Evolutionary conservation across 1,140 invertebrate species (phyloP).

Genomic region (Drosophila busckii): DNA sequence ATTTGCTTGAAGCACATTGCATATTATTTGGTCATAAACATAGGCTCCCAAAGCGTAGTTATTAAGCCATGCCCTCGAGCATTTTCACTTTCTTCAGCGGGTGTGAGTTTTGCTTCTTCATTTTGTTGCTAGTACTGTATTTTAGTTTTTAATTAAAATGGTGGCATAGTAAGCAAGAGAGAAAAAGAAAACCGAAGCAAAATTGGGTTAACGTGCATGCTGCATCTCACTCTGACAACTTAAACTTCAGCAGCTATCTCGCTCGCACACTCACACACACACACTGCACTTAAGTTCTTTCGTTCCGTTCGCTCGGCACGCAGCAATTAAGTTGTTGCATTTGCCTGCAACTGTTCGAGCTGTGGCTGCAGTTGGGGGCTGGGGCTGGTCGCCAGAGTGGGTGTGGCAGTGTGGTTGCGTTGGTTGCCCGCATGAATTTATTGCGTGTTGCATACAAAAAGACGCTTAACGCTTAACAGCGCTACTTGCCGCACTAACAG

Average conservation of each 20-base stretch:
- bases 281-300: conserved; percentile 35
- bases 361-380: background rate
- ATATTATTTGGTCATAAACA: conserved; percentile 65
- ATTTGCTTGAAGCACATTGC: conserved; percentile 43
- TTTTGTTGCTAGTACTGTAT: conserved; percentile 40
- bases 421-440: conserved; percentile 62
- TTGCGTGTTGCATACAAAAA: conserved; percentile 67
- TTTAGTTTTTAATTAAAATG: conserved; percentile 70
- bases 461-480: conserved; percentile 64
- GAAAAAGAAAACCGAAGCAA: conserved; percentile 27
- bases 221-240: background rate
- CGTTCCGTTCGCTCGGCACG: conserved; percentile 33
- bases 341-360: conserved; percentile 23
- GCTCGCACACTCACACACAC: conserved; percentile 2
- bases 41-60: conserved; percentile 43
- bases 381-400: conserved; percentile 23
- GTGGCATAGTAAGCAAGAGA: conserved; percentile 21
- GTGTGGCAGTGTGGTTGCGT: conserved; percentile 17
- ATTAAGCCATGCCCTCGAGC: conserved; percentile 34
- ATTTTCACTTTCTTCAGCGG: conserved; percentile 31
- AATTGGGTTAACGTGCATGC: conserved; percentile 53
- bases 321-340: conserved; percentile 72
- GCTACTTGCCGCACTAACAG: conserved; percentile 39
- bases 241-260: conserved; percentile 1
- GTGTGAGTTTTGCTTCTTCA: background rate